Evolutionary conservation across 2,888 invertebrate species (phyloP).

Genomic region (Caenorhabditis japonica): DNA sequence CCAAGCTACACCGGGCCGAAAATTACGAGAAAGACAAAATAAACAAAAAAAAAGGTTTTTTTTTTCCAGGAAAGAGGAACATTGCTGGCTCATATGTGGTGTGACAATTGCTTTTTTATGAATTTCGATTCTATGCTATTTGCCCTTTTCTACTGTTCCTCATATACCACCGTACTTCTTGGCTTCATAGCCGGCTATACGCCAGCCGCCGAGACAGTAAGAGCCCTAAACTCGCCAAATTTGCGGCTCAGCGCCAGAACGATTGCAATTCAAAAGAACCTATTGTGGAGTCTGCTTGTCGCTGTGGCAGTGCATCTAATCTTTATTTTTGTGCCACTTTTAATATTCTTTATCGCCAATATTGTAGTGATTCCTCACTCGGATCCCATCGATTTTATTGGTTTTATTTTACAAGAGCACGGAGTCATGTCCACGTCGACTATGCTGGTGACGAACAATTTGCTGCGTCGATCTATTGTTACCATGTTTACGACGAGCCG

Average conservation of each 20-base stretch:
- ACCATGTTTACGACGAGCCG: slow-evolving; percentile 2
- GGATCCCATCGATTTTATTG: slow-evolving; percentile 8
- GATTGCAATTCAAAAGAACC: slow-evolving; percentile 2
- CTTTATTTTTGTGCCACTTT: slow-evolving; percentile 7
- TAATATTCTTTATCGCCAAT: background rate
- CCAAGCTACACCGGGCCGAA: background rate
- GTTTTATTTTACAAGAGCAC: slow-evolving; percentile 18
- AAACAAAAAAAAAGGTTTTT: too few species aligned
- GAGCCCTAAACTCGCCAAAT: background rate
- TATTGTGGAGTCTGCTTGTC: slow-evolving; percentile 7
- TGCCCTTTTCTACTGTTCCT: slow-evolving; percentile 1
- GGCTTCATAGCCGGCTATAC: background rate
- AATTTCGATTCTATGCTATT: slow-evolving; percentile 17
- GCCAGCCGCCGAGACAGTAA: slow-evolving; percentile 4
- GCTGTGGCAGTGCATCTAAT: slow-evolving; percentile 7
- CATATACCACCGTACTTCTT: background rate
- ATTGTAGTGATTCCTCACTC: slow-evolving; percentile 2
- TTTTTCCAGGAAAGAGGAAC: slow-evolving; percentile 1
- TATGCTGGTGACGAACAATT: slow-evolving; percentile 9
- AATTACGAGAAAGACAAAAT: too few species aligned
- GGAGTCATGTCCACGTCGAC: slow-evolving; percentile 17
- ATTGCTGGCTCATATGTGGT: slow-evolving; percentile 17
- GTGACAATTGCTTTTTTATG: slow-evolving; percentile 17
- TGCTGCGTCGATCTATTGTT: slow-evolving; percentile 3
- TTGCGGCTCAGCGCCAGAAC: slow-evolving; percentile 2